Base-by-base conservation (phyloP, 2,888 invertebrate genomes). In the Spodoptera littoralis region DNA sequence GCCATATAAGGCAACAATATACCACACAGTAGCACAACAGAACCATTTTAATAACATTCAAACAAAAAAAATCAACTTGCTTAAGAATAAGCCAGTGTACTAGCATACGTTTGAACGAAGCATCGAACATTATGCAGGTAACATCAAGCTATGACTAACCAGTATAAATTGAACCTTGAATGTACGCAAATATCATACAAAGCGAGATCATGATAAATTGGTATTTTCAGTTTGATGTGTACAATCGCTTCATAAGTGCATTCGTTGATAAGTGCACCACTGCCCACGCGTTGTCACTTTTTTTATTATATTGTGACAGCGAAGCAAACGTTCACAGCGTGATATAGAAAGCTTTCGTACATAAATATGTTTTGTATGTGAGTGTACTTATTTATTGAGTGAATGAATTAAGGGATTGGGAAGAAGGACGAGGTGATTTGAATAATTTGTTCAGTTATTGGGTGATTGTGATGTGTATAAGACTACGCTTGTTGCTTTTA, bases 261-360 rank as follows among this genome's bases (percentile, higher is more conserved):
- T 75, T 68, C 52, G 58, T 70, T 70, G 70, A 70, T 76, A 73
- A 78, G 74, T 76, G 66, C 74, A 62, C 70, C 59, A 11, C 72
- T 60, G 53, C 82, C 83, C 81, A 83, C 84, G 75, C 75, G 54
- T 60, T 77, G 77, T 80, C 80, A 73, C 63, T 70, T 77, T 70
- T 70, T 76, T 82, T 73, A 4, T 36, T 36, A 73, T 71, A 72
- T 73, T 78, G 62, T 77, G 78, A 73, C 77, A 67, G 78, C 63
- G 55, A 65, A 63, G 66, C 65, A 72, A 55, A 70, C 53, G 60
- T 44, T 70, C 59, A 63, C 73, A 60, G 70, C 67, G 49, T 60
- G 62, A 53, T 63, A 61, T 64, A 62, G 70, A 70, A 72, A 68
- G 66, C 69, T 73, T 73, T 65, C 59, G 70, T 66, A 76, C 76